phyloP scores from a whole-genome alignment of 23 tunicate species.

The Halocynthia aurantium region DNA sequence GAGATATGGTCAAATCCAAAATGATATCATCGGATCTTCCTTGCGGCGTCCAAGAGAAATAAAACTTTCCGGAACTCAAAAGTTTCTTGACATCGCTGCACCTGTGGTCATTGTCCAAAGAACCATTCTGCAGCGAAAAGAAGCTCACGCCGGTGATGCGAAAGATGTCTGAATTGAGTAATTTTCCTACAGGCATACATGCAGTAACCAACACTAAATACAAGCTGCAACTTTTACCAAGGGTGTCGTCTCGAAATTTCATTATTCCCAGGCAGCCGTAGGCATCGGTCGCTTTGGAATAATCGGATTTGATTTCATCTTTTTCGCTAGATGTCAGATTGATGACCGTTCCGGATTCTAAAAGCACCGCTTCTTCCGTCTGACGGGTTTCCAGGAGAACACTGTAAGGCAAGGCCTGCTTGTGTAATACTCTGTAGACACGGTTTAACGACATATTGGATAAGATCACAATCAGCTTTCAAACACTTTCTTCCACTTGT shows the following conservation, averaged over 20 bases:
- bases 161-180: conserved; percentile 62
- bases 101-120: conserved; percentile 21
- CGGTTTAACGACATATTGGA: conserved; percentile 3
- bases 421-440: conserved; percentile 15
- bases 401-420: conserved; percentile 18
- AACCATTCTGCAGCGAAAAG: conserved; percentile 47
- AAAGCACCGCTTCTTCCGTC: conserved; percentile 19
- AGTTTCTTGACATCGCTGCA: conserved; percentile 47
- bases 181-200: conserved; percentile 55
- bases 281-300: conserved; percentile 50
- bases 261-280: conserved; percentile 84
- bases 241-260: conserved; percentile 23
- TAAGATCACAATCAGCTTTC: not conserved
- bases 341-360: conserved; percentile 26
- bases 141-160: conserved; percentile 73
- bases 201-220: conserved; percentile 54
- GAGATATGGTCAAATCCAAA: conserved; percentile 32
- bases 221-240: conserved; percentile 5
- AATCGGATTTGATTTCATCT: conserved; percentile 25
- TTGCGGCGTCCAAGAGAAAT: conserved; percentile 36
- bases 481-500: too few species aligned
- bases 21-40: not conserved
- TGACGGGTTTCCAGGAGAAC: conserved; percentile 46
- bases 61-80: conserved; percentile 62
- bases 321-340: conserved; percentile 24